Conservation (phyloP, 2,797 vertebrate genomes). For the Sarcoramphus papa region DNA sequence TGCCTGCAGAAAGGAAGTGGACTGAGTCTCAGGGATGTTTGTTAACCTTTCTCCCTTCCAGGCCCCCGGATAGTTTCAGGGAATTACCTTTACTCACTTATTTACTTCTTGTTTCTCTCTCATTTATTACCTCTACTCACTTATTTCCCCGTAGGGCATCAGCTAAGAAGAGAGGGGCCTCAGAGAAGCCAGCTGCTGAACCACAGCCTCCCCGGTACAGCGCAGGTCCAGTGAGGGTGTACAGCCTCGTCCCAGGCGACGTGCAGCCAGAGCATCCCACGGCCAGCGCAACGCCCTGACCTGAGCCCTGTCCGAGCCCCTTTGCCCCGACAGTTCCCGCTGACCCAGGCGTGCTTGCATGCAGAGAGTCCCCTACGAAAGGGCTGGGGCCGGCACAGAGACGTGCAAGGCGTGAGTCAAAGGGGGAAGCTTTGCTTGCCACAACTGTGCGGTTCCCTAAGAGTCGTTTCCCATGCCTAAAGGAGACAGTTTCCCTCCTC, state of each 20-base stretch:
- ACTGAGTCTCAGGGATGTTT: not conserved
- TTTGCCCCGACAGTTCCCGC: not conserved
- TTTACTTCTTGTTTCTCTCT: not conserved
- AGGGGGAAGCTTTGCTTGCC: accelerated
- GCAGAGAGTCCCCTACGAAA: not conserved
- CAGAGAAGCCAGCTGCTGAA: not conserved
- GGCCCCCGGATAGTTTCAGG: not conserved
- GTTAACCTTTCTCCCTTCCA: not conserved
- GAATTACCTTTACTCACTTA: not conserved
- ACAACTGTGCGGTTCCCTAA: not conserved
- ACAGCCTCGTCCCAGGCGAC: accelerated
- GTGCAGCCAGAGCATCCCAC: not conserved
- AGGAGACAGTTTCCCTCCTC: not conserved
- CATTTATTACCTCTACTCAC: not conserved
- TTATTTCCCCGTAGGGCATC: not conserved
- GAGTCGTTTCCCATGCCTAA: not conserved
- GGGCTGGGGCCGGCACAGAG: not conserved
- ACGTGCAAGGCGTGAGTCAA: accelerated
- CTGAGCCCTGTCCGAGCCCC: not conserved
- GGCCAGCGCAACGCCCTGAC: accelerated
- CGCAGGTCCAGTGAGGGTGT: not conserved
- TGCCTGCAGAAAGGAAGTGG: not conserved
- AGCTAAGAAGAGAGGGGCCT: not conserved
- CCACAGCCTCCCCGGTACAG: not conserved
- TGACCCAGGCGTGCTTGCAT: accelerated